Percentiles rank a stretch among this genome's conserved stretches.
Conservation (phyloP, 2,888 invertebrate genomes). For the Drosophila percnosoma region DNA sequence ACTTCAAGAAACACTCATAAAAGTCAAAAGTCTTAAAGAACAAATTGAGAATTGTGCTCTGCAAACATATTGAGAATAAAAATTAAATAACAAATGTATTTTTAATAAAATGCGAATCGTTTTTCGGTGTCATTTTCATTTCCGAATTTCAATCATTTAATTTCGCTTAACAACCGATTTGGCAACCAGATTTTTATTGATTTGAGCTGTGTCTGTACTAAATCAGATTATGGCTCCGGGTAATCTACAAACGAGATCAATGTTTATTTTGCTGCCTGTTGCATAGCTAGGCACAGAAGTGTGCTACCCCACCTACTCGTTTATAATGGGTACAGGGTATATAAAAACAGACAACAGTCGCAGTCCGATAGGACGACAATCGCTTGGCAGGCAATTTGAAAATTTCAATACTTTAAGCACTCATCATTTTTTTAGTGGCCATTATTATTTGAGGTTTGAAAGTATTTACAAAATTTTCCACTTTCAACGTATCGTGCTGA, state of each 20-base stretch:
- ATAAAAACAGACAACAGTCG: conserved; percentile 21
- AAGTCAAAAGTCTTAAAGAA: background rate
- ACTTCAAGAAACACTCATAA: background rate
- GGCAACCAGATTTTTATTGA: background rate
- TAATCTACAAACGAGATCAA: background rate
- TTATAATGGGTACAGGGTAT: conserved; percentile 3
- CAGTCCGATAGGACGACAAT: conserved; percentile 36
- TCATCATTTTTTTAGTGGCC: conserved; percentile 40
- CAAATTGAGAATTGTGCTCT: background rate
- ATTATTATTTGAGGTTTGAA: conserved; percentile 34
- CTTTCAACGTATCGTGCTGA: conserved; percentile 6
- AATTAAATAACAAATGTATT: background rate
- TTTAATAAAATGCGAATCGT: background rate
- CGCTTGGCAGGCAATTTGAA: conserved; percentile 25
- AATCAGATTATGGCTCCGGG: background rate
- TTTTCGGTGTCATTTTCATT: background rate
- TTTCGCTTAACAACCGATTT: background rate
- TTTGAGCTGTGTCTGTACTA: background rate
- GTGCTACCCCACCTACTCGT: background rate
- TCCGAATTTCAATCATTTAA: background rate
- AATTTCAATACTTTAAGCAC: conserved; percentile 54
- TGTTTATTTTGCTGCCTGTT: background rate
- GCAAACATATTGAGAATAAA: background rate
- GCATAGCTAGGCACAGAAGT: background rate
- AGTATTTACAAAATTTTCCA: conserved; percentile 37